Evolutionary conservation across 2,888 invertebrate genomes (phyloP).

Genomic region (Raillietiella orientalis): DNA sequence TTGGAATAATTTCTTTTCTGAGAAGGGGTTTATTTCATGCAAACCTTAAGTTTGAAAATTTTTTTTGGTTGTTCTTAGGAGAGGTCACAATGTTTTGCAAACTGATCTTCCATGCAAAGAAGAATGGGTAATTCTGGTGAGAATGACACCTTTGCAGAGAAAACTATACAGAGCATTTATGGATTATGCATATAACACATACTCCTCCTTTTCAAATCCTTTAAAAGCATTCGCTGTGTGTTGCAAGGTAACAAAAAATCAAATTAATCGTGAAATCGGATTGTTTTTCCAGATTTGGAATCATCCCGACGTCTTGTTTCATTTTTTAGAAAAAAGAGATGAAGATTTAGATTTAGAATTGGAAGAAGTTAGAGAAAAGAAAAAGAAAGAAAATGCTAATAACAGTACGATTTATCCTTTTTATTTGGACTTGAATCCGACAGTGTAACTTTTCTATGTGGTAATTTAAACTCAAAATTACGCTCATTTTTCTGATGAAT

Average conservation of each 20-base stretch:
- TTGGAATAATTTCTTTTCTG: neutral
- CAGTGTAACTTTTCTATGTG: too few species aligned
- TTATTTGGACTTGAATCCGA: too few species aligned
- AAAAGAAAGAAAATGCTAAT: neutral
- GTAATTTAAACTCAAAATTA: too few species aligned
- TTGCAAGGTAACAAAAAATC: conserved; percentile 33
- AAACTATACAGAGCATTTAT: conserved; percentile 71
- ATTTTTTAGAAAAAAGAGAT: conserved; percentile 47
- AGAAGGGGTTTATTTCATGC: neutral
- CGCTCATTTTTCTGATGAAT: too few species aligned
- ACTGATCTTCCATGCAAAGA: conserved; percentile 73
- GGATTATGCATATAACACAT: conserved; percentile 11
- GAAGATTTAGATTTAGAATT: conserved; percentile 22
- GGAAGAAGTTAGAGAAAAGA: conserved; percentile 8
- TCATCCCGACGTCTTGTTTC: conserved; percentile 66
- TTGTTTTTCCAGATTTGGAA: conserved; percentile 38
- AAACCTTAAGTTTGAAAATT: neutral
- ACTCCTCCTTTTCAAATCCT: too few species aligned
- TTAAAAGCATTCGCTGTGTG: conserved; percentile 93
- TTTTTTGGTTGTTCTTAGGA: conserved; percentile 18
- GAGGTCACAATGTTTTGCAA: conserved; percentile 72
- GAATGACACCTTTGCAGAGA: conserved; percentile 66
- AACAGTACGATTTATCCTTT: neutral
- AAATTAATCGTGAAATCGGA: conserved; percentile 1
- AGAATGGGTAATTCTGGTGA: conserved; percentile 66